Conservation (phyloP, 2,797 vertebrate genomes). For the Thripadectes ignobilis region DNA sequence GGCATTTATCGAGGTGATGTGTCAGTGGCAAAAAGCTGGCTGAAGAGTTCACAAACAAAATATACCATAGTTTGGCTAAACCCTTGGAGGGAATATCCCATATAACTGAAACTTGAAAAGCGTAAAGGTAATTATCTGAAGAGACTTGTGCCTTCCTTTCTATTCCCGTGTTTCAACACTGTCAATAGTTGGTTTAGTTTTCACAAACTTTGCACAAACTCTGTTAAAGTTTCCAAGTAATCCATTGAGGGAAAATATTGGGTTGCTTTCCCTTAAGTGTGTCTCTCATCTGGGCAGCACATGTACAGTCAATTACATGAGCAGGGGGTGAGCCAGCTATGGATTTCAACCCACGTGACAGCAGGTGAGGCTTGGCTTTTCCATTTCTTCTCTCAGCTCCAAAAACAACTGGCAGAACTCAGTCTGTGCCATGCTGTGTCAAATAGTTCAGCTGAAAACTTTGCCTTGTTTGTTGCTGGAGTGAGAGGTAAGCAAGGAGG, state of each 20-base stretch:
- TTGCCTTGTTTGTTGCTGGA: background rate
- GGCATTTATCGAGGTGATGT: background rate
- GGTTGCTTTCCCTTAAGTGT: background rate
- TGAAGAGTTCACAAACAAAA: background rate
- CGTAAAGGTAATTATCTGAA: background rate
- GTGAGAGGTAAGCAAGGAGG: background rate
- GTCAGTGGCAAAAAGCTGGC: background rate
- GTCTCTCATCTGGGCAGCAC: background rate
- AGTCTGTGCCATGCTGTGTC: too few relatives aligned
- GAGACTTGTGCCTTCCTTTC: background rate
- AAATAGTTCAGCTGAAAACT: background rate
- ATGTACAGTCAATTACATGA: rapidly evolving
- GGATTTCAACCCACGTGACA: background rate
- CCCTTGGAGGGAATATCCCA: background rate
- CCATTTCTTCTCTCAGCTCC: background rate
- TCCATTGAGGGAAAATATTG: background rate
- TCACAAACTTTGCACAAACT: background rate
- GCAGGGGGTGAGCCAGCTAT: rapidly evolving
- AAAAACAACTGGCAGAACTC: background rate
- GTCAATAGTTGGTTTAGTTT: background rate
- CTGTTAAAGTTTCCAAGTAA: background rate
- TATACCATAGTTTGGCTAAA: background rate
- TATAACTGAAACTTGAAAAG: background rate
- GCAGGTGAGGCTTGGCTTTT: background rate
- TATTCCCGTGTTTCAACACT: background rate